Evolutionary conservation across 2,888 invertebrate genomes (phyloP).

Genomic region (Sclerodermus sp.): DNA sequence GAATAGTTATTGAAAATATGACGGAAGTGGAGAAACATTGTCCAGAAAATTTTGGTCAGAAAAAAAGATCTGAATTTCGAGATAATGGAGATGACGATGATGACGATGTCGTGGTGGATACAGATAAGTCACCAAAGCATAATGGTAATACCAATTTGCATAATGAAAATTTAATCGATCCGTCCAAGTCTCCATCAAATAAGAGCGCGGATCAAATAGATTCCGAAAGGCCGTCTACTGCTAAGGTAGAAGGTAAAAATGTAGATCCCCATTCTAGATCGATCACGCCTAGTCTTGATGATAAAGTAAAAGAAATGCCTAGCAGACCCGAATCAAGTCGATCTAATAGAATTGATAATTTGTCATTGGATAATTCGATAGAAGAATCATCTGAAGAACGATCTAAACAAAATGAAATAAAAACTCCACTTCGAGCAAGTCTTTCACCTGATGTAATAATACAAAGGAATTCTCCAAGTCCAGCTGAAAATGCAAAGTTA

Average conservation of each 20-base stretch:
- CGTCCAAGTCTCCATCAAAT: slow-evolving; percentile 8
- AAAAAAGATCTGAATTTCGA: slow-evolving; percentile 15
- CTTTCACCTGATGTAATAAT: too few species aligned
- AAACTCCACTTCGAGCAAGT: too few species aligned
- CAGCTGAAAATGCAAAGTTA: too few species aligned
- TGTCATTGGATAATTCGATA: background rate
- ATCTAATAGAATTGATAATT: background rate
- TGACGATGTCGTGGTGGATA: slow-evolving; percentile 36
- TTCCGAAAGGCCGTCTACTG: background rate
- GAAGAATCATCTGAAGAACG: slow-evolving; percentile 1
- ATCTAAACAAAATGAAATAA: background rate
- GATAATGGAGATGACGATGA: slow-evolving; percentile 34
- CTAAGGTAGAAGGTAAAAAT: slow-evolving; percentile 1
- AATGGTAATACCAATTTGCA: slow-evolving; percentile 1
- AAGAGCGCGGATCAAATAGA: background rate
- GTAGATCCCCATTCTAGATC: background rate
- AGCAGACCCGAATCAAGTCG: slow-evolving; percentile 3
- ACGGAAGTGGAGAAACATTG: slow-evolving; percentile 28
- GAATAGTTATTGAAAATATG: slow-evolving; percentile 35
- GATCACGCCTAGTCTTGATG: background rate
- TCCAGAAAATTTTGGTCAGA: background rate
- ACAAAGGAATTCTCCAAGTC: too few species aligned
- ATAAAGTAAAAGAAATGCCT: background rate
- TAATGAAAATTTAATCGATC: background rate
- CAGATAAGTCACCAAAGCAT: slow-evolving; percentile 20